Evolutionary conservation across 35 echinoderm and acorn worm genomes (phyloP), one percentile per base, ranked within the genome.

Genomic region (Anneissia japonica): DNA sequence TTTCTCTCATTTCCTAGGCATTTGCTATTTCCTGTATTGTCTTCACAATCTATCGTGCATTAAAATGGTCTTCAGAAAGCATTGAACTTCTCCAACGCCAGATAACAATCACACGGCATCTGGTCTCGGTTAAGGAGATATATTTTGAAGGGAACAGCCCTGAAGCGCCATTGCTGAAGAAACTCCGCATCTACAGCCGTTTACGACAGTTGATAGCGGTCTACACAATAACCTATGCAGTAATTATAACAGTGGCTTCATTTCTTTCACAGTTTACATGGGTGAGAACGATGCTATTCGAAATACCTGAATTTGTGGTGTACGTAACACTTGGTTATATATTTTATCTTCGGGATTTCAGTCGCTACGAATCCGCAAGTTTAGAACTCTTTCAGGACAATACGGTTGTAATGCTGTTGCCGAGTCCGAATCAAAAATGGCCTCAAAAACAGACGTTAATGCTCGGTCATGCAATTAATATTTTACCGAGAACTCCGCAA

Each of bases 1-100:
- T 73, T 41, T 40, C 46, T 84, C 84, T 77, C 76, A 0, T 82
- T 75, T 81, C 38, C 30, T 91, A 97, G 94, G 94, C 94, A 76
- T 93, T 93, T 91, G 91, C 91, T 35, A 86, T 97, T 2, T 97
- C 88, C 75, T 91, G 91, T 75, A 93, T 97, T 38, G 86, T 93
- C 0, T 97, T 97, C 64, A 89, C 93, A 13, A 91, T 97, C 74
- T 97, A 93, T 38, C 91, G 91, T 31, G 85, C 88, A 46, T 77
- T 93, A 14, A 93, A 97, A 77, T 98, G 95, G 95, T 93, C 92
- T 89, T 91, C 95, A 33, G 93, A 91, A 74, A 98, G 93, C 37
- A 46, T 98, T 37, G 91, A 93, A 31, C 35, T 88, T 13, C 79
- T 98, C 28, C 88, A 90, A 51, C 75, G 86, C 13, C 95, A 98